Percentiles rank a stretch among this genome's conserved stretches.
phyloP scores from a whole-genome alignment of 2,113 vertebrate genomes.

The Sporophila hypoxantha region DNA sequence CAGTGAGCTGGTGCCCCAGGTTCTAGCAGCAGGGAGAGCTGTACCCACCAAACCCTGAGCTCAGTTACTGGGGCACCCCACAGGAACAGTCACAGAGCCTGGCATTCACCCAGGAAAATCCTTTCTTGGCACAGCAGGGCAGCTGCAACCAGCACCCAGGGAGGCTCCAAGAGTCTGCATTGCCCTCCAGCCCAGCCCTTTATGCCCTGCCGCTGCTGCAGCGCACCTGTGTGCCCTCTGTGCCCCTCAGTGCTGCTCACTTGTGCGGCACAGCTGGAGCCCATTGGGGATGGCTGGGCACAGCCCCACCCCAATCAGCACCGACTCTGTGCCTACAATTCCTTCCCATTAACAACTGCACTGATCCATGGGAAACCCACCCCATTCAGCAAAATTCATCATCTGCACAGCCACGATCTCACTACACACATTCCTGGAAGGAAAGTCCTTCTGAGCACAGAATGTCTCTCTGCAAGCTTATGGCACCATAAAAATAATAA shows the following conservation, averaged over 20 bases:
- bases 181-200: neutral
- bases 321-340: neutral
- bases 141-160: neutral
- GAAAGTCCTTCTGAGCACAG: neutral
- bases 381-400: neutral
- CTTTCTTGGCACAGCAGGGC: accelerated
- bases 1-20: neutral
- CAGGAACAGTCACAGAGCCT: neutral
- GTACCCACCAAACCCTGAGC: neutral
- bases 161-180: neutral
- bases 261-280: neutral
- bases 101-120: neutral
- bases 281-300: accelerated
- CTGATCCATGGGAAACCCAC: neutral
- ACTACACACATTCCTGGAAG: neutral
- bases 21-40: neutral
- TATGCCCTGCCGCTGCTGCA: neutral
- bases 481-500: neutral
- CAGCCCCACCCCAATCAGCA: neutral
- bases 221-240: neutral
- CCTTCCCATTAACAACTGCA: neutral
- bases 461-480: neutral
- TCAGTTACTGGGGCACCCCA: neutral
- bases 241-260: neutral
- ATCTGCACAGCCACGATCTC: neutral